Conservation (phyloP, 2,113 vertebrate species). For the Myocastor coypus region DNA sequence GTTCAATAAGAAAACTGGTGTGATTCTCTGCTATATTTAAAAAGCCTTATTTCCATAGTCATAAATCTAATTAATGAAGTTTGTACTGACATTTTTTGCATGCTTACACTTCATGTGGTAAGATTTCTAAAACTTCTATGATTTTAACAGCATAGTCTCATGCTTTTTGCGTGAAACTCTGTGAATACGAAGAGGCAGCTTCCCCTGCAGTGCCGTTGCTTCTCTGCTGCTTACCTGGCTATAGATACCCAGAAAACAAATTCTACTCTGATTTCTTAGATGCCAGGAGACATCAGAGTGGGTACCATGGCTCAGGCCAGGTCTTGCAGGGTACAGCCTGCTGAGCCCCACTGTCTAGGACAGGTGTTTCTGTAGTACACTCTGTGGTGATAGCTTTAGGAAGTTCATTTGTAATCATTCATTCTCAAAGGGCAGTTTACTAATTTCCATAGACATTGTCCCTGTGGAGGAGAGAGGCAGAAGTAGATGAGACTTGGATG, state of each 20-base stretch:
- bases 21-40: background rate
- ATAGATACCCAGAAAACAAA: background rate
- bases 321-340: background rate
- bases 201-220: background rate
- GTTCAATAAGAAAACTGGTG: background rate
- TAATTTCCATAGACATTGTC: background rate
- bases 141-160: background rate
- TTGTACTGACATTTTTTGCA: background rate
- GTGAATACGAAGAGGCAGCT: background rate
- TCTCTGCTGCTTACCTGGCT: background rate
- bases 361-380: background rate
- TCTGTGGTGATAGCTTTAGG: background rate
- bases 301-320: background rate
- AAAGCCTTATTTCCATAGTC: background rate
- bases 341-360: background rate
- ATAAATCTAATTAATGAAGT: background rate
- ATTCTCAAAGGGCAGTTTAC: background rate
- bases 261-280: background rate
- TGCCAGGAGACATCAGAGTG: background rate
- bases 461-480: background rate
- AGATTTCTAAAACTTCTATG: background rate
- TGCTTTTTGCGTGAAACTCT: background rate
- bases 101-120: background rate
- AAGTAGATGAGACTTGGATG: background rate
- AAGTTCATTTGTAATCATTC: background rate